Conservation (phyloP, 2,113 vertebrate genomes). For the Nematolebias whitei region DNA sequence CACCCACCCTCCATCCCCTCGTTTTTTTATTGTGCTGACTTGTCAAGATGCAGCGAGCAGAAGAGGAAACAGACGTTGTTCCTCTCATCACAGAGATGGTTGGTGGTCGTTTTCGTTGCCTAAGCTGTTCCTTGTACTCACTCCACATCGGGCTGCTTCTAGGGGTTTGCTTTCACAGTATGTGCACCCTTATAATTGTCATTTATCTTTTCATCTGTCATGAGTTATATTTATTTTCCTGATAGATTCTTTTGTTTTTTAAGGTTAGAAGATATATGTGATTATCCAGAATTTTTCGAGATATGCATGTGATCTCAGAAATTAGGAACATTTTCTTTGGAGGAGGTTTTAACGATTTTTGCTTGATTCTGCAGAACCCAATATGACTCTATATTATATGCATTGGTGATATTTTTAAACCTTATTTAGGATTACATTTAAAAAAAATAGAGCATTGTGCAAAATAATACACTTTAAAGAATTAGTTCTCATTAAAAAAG, state of each 20-base stretch:
- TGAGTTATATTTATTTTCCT: neutral
- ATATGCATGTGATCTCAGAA: neutral
- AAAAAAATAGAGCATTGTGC: too few species aligned
- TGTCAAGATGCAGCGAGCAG: conserved; percentile 2
- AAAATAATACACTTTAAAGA: neutral
- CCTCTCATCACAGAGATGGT: conserved; percentile 35
- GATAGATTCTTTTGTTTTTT: neutral
- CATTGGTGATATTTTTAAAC: accelerated
- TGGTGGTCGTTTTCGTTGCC: conserved; percentile 8
- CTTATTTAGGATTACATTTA: too few species aligned
- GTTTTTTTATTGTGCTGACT: neutral
- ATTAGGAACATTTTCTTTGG: neutral
- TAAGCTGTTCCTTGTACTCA: neutral
- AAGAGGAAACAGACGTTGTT: conserved; percentile 49
- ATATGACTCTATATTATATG: neutral
- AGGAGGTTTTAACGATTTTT: neutral
- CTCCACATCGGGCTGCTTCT: conserved; percentile 9
- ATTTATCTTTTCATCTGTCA: neutral
- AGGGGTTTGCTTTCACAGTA: conserved; percentile 21
- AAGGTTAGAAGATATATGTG: too few species aligned
- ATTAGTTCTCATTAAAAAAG: neutral
- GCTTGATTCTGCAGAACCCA: neutral
- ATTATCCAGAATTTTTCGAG: neutral
- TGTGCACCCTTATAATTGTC: neutral
- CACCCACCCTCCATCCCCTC: neutral